A percentile compares a stretch with the other conserved stretches of the same genome.
Evolutionary conservation across 2,113 vertebrate species (phyloP).

Genomic region (Cheilinus undulatus): DNA sequence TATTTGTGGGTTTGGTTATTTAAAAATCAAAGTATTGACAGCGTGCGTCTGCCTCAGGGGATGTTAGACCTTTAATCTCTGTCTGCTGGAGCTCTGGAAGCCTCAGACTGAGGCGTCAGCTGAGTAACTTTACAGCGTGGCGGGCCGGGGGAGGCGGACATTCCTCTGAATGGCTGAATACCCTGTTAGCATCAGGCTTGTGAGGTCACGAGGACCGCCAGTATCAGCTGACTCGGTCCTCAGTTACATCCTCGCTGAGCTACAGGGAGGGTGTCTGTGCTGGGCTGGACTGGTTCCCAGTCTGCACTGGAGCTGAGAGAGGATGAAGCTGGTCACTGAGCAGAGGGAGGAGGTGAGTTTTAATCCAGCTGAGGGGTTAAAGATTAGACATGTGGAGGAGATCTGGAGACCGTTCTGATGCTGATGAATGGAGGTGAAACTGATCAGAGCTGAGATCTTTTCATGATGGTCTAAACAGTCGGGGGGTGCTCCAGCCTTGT

Average conservation of each 20-base stretch:
- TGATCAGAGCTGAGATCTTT: too few species aligned
- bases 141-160: constrained; percentile 5
- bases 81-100: too few species aligned
- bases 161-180: constrained; percentile 18
- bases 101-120: constrained; percentile 8
- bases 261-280: background rate
- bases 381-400: too few species aligned
- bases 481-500: too few species aligned
- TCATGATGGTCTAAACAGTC: too few species aligned
- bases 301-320: constrained; percentile 15
- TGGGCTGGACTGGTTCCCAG: constrained; percentile 4
- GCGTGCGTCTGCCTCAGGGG: background rate
- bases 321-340: constrained; percentile 45
- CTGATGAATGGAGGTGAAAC: too few species aligned
- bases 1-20: background rate
- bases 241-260: constrained; percentile 2
- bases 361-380: too few species aligned
- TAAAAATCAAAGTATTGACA: background rate
- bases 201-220: constrained; percentile 49
- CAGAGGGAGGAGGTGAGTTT: constrained; percentile 42
- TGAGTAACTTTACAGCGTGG: background rate
- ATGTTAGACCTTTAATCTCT: background rate
- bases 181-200: background rate
- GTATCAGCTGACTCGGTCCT: constrained; percentile 53
- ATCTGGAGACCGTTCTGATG: too few species aligned